Evolutionary conservation across 2,888 invertebrate species (phyloP).

Genomic region (Molorchus minor): DNA sequence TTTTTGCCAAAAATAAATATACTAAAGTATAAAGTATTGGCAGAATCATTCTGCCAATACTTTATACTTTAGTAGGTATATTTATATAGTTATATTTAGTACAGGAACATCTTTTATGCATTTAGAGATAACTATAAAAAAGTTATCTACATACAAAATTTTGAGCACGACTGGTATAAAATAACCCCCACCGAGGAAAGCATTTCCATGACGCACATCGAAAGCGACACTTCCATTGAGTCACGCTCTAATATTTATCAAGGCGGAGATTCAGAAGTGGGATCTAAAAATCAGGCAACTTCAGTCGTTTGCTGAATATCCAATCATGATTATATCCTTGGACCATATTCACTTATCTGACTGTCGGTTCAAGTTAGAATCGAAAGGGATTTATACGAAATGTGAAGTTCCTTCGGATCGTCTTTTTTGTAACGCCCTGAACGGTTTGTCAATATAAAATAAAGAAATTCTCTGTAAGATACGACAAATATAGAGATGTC

Average conservation of each 20-base stretch:
- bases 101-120: too few relatives aligned
- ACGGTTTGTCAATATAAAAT: conserved; percentile 8
- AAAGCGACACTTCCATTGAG: background rate
- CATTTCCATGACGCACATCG: too few relatives aligned
- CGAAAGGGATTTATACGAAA: background rate
- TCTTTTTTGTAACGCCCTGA: conserved; percentile 2
- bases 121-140: too few relatives aligned
- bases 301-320: conserved; percentile 13
- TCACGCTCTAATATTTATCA: background rate
- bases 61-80: too few relatives aligned
- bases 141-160: too few relatives aligned
- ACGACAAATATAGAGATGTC: background rate
- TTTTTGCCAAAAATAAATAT: too few relatives aligned
- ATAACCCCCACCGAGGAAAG: too few relatives aligned
- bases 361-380: conserved; percentile 10
- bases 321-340: conserved; percentile 17
- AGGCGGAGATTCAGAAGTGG: background rate
- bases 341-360: conserved; percentile 22
- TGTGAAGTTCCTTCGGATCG: background rate
- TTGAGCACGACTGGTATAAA: too few relatives aligned
- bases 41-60: too few relatives aligned
- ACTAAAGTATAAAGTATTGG: too few relatives aligned
- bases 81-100: too few relatives aligned
- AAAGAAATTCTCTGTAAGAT: too few relatives aligned
- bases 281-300: background rate